Evolutionary conservation across 2,888 invertebrate genomes (phyloP).

Genomic region (Lasioglossum malachurum): DNA sequence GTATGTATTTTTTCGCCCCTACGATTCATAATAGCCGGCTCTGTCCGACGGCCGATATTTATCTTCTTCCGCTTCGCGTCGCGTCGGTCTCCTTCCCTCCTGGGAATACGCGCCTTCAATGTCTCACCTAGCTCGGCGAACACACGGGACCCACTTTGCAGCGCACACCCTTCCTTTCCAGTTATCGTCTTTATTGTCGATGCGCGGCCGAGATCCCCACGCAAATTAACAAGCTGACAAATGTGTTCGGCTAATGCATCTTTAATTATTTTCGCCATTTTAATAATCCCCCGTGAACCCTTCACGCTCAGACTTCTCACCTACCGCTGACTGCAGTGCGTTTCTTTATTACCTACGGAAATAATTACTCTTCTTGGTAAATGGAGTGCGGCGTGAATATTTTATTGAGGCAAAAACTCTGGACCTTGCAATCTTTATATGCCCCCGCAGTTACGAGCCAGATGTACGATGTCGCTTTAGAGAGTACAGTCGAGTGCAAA

Average conservation of each 20-base stretch:
- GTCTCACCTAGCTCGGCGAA: constrained; percentile 2
- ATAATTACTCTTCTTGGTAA: not conserved
- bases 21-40: not conserved
- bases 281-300: not conserved
- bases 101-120: constrained; percentile 25
- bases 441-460: not conserved
- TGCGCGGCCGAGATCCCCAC: not conserved
- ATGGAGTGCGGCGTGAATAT: not conserved
- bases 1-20: constrained; percentile 12
- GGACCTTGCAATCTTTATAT: not conserved
- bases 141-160: not conserved
- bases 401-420: not conserved
- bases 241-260: not conserved
- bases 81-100: constrained; percentile 25
- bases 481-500: no score
- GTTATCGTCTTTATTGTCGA: not conserved
- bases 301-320: not conserved
- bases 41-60: constrained; percentile 42
- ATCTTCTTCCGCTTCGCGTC: constrained; percentile 49
- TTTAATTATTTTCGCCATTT: not conserved
- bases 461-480: no score
- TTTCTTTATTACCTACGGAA: constrained; percentile 1
- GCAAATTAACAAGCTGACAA: constrained; percentile 2
- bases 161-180: constrained; percentile 36
- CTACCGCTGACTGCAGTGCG: not conserved